Conservation (phyloP, 1,140 invertebrate species). For the Panagrolaimus sp. region DNA sequence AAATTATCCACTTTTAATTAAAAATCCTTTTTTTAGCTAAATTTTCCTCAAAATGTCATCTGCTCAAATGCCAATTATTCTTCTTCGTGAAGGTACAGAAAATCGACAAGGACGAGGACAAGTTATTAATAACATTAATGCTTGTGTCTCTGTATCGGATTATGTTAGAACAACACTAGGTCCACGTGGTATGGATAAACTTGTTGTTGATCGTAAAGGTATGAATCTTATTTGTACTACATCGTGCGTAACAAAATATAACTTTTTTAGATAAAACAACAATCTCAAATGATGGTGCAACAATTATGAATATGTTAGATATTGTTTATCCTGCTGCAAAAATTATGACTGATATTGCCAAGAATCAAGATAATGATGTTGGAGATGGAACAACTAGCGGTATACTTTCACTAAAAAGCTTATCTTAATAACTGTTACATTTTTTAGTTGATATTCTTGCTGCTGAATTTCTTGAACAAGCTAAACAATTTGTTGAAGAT, state of each 20-base stretch:
- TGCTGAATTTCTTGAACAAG: slow-evolving; percentile 87
- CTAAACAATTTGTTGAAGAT: slow-evolving; percentile 92
- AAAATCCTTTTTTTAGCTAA: too few species aligned
- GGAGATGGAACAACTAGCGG: slow-evolving; percentile 58
- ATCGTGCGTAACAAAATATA: too few species aligned
- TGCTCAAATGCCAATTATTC: slow-evolving; percentile 72
- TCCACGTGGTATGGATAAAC: slow-evolving; percentile 97
- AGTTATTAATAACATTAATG: slow-evolving; percentile 96
- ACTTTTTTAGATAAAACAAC: slow-evolving; percentile 72
- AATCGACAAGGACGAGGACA: slow-evolving; percentile 89
- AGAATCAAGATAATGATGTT: slow-evolving; percentile 97
- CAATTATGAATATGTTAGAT: slow-evolving; percentile 94
- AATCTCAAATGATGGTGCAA: slow-evolving; percentile 99
- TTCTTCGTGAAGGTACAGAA: slow-evolving; percentile 96
- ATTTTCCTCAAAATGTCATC: background rate
- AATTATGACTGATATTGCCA: slow-evolving; percentile 95
- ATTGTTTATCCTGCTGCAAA: slow-evolving; percentile 95
- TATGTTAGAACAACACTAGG: slow-evolving; percentile 91
- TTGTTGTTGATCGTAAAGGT: slow-evolving; percentile 79
- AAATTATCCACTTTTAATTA: too few species aligned
- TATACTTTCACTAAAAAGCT: slow-evolving; percentile 7
- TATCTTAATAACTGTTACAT: background rate
- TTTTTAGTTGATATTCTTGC: slow-evolving; percentile 83
- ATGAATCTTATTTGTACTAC: slow-evolving; percentile 23
- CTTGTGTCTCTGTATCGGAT: slow-evolving; percentile 91